Percentiles rank a stretch among this genome's conserved stretches.
phyloP scores from a whole-genome alignment of 2,113 vertebrate species.

The Notothenia rossii region DNA sequence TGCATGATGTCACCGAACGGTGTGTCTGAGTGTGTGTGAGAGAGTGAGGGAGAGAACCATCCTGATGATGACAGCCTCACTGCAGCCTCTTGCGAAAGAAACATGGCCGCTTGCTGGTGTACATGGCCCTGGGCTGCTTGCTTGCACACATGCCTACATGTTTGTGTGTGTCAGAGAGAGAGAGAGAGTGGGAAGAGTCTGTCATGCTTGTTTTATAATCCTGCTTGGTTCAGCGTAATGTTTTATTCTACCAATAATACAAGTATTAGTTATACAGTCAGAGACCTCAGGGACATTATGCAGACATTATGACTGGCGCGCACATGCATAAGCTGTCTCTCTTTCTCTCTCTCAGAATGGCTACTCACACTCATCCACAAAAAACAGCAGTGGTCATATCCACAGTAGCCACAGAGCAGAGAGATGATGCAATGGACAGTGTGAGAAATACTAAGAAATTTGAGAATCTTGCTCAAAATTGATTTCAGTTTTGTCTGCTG shows the following conservation, averaged over 20 bases:
- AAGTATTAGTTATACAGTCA: constrained; percentile 73
- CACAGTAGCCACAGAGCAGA: constrained; percentile 25
- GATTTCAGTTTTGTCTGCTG: constrained; percentile 43
- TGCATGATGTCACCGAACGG: constrained; percentile 70
- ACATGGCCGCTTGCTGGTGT: constrained; percentile 79
- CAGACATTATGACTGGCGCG: constrained; percentile 56
- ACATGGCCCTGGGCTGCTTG: constrained; percentile 75
- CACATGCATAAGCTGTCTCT: constrained; percentile 44
- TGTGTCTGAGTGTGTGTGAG: constrained; percentile 20
- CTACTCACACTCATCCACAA: constrained; percentile 11
- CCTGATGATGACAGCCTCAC: constrained; percentile 66
- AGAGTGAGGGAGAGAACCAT: constrained; percentile 36
- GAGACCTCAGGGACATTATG: constrained; percentile 65
- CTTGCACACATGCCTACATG: constrained; percentile 61
- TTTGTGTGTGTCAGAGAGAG: constrained; percentile 30
- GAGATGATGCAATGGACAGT: constrained; percentile 53
- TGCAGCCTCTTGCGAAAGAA: constrained; percentile 73
- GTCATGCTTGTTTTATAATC: constrained; percentile 76
- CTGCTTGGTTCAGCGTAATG: constrained; percentile 67
- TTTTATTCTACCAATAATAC: constrained; percentile 74
- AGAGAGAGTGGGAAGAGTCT: constrained; percentile 52
- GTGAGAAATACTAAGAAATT: constrained; percentile 48
- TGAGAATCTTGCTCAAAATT: constrained; percentile 38
- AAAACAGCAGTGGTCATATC: constrained; percentile 47
- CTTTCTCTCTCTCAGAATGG: background rate